A percentile compares a stretch with the other conserved stretches of the same genome.
phyloP scores from a whole-genome alignment of 2,797 vertebrate genomes.

The Microctenopoma stevenorrisi region DNA sequence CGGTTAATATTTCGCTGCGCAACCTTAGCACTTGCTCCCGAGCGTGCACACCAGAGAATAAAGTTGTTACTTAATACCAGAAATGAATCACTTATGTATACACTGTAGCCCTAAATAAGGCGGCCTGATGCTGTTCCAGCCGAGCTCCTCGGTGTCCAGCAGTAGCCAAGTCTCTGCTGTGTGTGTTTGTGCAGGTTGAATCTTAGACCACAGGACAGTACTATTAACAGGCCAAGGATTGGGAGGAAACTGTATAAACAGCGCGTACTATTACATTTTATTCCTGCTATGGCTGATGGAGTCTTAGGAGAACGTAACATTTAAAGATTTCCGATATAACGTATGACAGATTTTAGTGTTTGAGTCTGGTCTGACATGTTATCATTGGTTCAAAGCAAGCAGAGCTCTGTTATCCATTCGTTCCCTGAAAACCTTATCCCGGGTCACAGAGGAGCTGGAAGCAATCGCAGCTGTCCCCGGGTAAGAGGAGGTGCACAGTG shows the following conservation, averaged over 20 bases:
- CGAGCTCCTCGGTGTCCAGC: slow-evolving; percentile 35
- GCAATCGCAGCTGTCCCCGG: too few species aligned
- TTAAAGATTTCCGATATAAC: background rate
- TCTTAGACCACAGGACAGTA: background rate
- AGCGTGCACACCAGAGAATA: slow-evolving; percentile 55
- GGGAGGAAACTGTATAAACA: background rate
- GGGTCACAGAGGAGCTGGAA: too few species aligned
- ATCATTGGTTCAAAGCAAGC: background rate
- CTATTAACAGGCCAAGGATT: background rate
- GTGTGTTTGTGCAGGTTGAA: slow-evolving; percentile 6
- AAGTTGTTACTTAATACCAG: slow-evolving; percentile 51
- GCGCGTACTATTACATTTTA: background rate
- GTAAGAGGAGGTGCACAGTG: too few species aligned
- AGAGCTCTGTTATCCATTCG: too few species aligned
- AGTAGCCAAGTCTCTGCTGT: slow-evolving; percentile 10
- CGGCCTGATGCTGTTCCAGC: slow-evolving; percentile 31
- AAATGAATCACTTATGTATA: slow-evolving; percentile 53
- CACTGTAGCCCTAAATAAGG: slow-evolving; percentile 40
- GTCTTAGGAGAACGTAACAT: too few species aligned
- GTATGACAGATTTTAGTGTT: background rate
- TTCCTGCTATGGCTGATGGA: too few species aligned
- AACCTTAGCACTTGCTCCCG: slow-evolving; percentile 29
- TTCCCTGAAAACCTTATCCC: too few species aligned
- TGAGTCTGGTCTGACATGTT: background rate
- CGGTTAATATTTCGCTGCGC: slow-evolving; percentile 41